Percentiles rank a stretch among this genome's conserved stretches.
Conservation (phyloP, 2,113 vertebrate genomes). For the Chloebia gouldiae region DNA sequence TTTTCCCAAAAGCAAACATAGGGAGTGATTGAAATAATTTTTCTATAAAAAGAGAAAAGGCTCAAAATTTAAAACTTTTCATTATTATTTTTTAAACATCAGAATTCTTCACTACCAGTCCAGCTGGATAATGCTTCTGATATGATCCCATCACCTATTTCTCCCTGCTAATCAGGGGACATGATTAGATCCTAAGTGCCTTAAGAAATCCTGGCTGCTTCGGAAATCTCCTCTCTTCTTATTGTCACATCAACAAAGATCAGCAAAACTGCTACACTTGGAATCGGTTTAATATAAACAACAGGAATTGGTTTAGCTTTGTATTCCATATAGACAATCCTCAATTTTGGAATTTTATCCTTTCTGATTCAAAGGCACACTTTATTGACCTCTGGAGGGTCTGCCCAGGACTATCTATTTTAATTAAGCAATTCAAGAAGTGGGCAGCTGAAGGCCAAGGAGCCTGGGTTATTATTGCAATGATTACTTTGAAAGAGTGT, state of each 20-base stretch:
- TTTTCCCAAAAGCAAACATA: fast-evolving
- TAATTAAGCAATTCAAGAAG: slow-evolving; percentile 5
- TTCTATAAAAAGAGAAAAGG: background rate
- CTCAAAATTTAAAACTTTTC: background rate
- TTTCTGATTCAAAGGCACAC: background rate
- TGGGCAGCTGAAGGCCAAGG: background rate
- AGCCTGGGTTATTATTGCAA: background rate
- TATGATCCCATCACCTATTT: background rate
- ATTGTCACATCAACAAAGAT: slow-evolving; percentile 24
- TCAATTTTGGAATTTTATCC: slow-evolving; percentile 26
- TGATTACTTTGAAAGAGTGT: background rate
- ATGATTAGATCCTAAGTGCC: slow-evolving; percentile 7
- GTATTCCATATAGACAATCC: background rate
- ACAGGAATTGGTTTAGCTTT: background rate
- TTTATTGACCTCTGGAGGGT: background rate
- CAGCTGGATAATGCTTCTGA: background rate
- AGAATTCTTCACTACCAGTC: background rate
- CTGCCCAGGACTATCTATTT: background rate
- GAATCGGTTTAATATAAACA: slow-evolving; percentile 27
- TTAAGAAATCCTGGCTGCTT: background rate
- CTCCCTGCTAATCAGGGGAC: background rate
- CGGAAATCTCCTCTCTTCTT: background rate
- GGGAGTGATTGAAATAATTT: background rate
- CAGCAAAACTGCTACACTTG: background rate
- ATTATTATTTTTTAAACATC: background rate